Evolutionary conservation across 2,888 invertebrate genomes (phyloP), one percentile per base, ranked within the genome.

Genomic region (Amphipoea oculea): DNA sequence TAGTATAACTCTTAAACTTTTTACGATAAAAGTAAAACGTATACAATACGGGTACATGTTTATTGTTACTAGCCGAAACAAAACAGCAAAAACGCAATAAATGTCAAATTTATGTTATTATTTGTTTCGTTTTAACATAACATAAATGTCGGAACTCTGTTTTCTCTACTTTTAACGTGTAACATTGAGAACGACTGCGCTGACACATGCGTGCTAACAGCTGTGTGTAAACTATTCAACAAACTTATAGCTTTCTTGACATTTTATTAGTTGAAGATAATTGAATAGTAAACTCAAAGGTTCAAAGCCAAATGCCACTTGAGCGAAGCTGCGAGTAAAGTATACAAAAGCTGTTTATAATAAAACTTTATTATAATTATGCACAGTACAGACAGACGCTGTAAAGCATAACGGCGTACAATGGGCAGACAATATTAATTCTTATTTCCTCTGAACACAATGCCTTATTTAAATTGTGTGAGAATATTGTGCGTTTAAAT

Each of bases 401-500:
- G 48, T 75, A 83, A 81, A 79, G 69, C 73, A 85, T 76, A 84
- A 66, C 79, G 69, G 68, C 68, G 76, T 60, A 88, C 88, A 83
- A 86, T 81, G 67, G 79, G 51, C 71, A 83, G 70, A 86, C 82
- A 84, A 86, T 86, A 86, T 81, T 85, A 82, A 86, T 86, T 85
- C 84, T 82, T 85, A 86, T 84, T 86, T 86, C 87, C 79, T 79
- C 68, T 48, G 66, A 45, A 76, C 81, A 88, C 86, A 89, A 86
- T 85, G 83, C 76, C 60, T 82, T 86, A 83, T 88, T 87, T 88
- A 84, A 89, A 88, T 85, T 87, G 83, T 89, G 83, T 89, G 90
- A 86, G 86, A 87, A 89, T 87, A 86, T 86, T 89, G 79, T 83
- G 70, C 76, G 81, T 84, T 87, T 81, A 87, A 89, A 92, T 92